Percentiles rank a stretch among this genome's conserved stretches.
Conservation (phyloP, 2,113 vertebrate species). For the Callionymus lyra region DNA sequence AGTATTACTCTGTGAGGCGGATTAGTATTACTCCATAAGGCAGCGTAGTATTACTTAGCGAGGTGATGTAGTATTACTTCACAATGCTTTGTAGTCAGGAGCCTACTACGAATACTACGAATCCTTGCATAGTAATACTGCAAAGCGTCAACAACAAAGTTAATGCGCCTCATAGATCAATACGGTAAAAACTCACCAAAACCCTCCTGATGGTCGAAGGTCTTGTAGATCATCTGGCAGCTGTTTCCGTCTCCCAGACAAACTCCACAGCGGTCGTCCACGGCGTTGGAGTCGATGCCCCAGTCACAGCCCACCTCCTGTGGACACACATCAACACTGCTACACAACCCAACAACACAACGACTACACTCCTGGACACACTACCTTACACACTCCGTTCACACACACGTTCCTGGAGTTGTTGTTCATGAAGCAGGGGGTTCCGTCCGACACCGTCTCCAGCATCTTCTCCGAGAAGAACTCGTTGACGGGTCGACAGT, state of each 20-base stretch:
- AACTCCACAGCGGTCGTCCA: slow-evolving; percentile 89
- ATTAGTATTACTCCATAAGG: no score
- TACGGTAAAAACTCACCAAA: slow-evolving; percentile 79
- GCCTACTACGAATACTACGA: no score
- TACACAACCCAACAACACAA: slow-evolving; percentile 1
- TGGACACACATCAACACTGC: slow-evolving; percentile 12
- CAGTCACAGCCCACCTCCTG: slow-evolving; percentile 91
- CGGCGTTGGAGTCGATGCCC: slow-evolving; percentile 87
- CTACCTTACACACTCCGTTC: slow-evolving; percentile 99
- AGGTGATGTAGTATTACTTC: no score
- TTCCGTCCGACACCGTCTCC: slow-evolving; percentile 88
- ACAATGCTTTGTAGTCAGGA: no score
- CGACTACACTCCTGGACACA: slow-evolving; percentile 54
- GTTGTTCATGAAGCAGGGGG: slow-evolving; percentile 85
- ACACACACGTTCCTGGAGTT: slow-evolving; percentile 86
- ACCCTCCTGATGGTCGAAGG: slow-evolving; percentile 80
- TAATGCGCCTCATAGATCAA: no score
- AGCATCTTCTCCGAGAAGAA: slow-evolving; percentile 93
- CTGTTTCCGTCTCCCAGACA: slow-evolving; percentile 85
- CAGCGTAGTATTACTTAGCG: no score
- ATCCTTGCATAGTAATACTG: no score
- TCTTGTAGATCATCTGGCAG: slow-evolving; percentile 79
- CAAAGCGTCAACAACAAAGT: no score
- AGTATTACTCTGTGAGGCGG: no score
- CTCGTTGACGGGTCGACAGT: slow-evolving; percentile 77